Base-by-base conservation (phyloP, 2,888 invertebrate genomes). In the Pyralis farinalis region DNA sequence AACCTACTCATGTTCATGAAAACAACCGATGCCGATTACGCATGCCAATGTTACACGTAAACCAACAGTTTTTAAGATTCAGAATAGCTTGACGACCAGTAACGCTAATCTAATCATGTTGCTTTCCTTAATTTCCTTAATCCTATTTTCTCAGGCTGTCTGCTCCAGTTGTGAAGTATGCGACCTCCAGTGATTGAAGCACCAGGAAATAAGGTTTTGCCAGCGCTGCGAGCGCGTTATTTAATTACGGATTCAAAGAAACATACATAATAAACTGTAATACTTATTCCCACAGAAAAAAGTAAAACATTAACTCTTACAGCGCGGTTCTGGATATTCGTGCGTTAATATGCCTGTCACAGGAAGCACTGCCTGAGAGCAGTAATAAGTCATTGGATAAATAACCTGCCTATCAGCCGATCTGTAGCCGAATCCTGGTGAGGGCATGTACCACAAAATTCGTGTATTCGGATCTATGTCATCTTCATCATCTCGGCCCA, bases 191-290 rank as follows among this genome's bases (percentile, higher is more conserved):
- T 5, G 21, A 33, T 29, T 30, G 31, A 41, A 43, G 40, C 29
- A 4, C 16, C 4, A 54, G 56, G 47, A 59, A 60, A 56, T 54
- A 16, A 16, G 51, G 44, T 58, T n/a, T 58, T 55, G 51, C 58
- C 54, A 49, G 46, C 40, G 16, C 16, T 16, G 4, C 4, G 25
- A 52, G 48, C 52, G 51, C 54, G 51, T 55, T 56, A 56, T 60
- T 56, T 52, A 49, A 58, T 58, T 60, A 51, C 49, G 53, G 51
- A 55, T 58, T 9, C n/a, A n/a, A n/a, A n/a, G n/a, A n/a, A n/a
- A n/a, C n/a, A n/a, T n/a, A n/a, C n/a, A n/a, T n/a, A n/a, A n/a
- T n/a, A n/a, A n/a, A n/a, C n/a, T n/a, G n/a, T n/a, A n/a, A n/a
- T n/a, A n/a, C n/a, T n/a, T n/a, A n/a, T n/a, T n/a, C n/a, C n/a